Conservation (phyloP, 2,113 vertebrate genomes). For the Hypocryptadius cinnamomeus region DNA sequence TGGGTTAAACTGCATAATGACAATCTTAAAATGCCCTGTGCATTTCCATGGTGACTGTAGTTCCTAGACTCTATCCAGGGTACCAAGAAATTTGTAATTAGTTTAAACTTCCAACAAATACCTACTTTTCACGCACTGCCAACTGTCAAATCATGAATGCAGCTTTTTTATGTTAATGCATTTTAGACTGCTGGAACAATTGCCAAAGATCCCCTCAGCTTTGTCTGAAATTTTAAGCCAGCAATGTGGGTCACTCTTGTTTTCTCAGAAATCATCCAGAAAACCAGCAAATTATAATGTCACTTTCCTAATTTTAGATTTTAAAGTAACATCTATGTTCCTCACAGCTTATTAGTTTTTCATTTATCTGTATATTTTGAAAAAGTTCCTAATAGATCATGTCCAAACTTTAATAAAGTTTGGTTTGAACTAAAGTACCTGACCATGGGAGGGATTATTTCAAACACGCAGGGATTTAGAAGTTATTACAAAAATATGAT, state of each 20-base stretch:
- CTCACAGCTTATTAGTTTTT: constrained; percentile 54
- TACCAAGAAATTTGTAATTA: background rate
- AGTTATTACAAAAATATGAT: constrained; percentile 59
- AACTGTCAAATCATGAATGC: background rate
- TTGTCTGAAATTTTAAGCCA: constrained; percentile 3
- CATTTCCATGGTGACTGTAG: background rate
- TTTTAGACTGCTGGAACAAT: background rate
- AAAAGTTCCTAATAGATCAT: constrained; percentile 22
- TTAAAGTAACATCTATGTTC: constrained; percentile 27
- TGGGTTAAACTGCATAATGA: background rate
- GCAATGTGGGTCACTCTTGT: background rate
- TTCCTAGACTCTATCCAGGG: background rate
- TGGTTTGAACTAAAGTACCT: constrained; percentile 43
- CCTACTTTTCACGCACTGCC: background rate
- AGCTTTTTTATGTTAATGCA: background rate
- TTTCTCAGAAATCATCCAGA: background rate
- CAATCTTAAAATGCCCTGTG: fast-evolving
- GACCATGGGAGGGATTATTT: constrained; percentile 45
- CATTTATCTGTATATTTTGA: constrained; percentile 51
- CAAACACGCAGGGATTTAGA: constrained; percentile 54
- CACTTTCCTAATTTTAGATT: constrained; percentile 54
- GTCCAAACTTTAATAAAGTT: constrained; percentile 45
- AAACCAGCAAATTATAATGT: background rate
- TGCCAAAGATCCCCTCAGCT: background rate
- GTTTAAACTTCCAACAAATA: background rate